These are phyloP conservation scores for Aphelocoma coerulescens DNA, from an alignment of 2,113 vertebrate genomes.

Conservation along the genomic window DNA sequence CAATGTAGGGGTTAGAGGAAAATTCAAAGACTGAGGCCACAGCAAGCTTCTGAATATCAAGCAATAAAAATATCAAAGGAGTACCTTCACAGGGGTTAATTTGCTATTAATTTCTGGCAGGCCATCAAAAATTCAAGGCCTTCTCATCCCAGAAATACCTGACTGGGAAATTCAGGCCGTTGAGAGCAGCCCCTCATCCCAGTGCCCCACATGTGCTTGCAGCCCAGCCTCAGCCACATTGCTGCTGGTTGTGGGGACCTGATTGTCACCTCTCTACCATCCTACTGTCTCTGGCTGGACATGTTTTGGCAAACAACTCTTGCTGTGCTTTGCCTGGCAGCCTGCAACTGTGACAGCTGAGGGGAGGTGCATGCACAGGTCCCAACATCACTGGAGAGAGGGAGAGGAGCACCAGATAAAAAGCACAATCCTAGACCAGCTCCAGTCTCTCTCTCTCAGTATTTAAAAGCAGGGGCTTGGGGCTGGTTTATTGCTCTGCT, in stretches of 20 bases:
- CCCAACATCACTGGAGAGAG: accelerated
- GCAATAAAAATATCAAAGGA: background rate
- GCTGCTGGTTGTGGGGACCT: background rate
- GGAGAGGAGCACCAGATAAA: background rate
- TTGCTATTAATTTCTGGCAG: background rate
- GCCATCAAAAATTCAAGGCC: background rate
- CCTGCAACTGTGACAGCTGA: accelerated
- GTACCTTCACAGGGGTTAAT: background rate
- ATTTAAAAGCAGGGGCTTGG: background rate
- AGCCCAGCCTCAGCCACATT: background rate
- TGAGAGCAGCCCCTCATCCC: background rate
- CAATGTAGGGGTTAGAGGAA: accelerated
- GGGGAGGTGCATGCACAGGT: background rate
- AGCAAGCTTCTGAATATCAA: background rate
- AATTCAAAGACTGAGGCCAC: background rate
- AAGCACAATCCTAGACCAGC: background rate
- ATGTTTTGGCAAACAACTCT: background rate
- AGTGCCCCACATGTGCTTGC: accelerated
- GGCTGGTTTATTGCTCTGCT: background rate
- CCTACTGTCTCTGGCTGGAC: background rate
- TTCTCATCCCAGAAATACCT: background rate
- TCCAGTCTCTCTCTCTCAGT: background rate
- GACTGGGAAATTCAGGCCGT: background rate
- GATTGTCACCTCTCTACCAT: background rate
- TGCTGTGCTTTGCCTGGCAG: background rate